A percentile compares a stretch with the other conserved stretches of the same genome.
Evolutionary conservation across 2,113 vertebrate genomes (phyloP).

Genomic region (Seriola dumerili): DNA sequence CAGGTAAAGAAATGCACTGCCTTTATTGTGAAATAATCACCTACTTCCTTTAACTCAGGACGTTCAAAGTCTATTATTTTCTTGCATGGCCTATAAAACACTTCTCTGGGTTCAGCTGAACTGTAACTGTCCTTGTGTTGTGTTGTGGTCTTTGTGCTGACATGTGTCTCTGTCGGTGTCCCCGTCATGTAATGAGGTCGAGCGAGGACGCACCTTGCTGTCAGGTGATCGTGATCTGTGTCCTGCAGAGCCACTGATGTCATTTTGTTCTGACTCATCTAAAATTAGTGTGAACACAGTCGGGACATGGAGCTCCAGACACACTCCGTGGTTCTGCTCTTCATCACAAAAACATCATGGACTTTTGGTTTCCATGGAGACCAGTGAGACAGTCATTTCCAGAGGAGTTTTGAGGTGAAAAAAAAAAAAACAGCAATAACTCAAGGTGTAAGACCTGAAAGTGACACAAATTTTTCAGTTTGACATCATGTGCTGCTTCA

Average conservation of each 20-base stretch:
- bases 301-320: background rate
- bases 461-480: no score
- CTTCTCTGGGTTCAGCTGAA: background rate
- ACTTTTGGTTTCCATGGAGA: no score
- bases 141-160: background rate
- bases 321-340: no score
- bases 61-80: background rate
- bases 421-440: no score
- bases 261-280: background rate
- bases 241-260: background rate
- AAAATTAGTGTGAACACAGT: background rate
- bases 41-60: no score
- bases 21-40: background rate
- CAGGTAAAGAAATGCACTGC: slow-evolving; percentile 75
- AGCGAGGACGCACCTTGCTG: background rate
- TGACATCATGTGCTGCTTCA: no score
- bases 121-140: background rate
- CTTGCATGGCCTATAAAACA: no score
- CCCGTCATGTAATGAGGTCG: background rate
- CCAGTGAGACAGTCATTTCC: no score
- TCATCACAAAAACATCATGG: no score
- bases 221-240: background rate
- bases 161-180: no score
- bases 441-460: no score
- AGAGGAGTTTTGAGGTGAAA: no score